These are phyloP conservation scores for Charanyca ferruginea DNA, from an alignment of 2,888 invertebrate species.

Conservation along the genomic window DNA sequence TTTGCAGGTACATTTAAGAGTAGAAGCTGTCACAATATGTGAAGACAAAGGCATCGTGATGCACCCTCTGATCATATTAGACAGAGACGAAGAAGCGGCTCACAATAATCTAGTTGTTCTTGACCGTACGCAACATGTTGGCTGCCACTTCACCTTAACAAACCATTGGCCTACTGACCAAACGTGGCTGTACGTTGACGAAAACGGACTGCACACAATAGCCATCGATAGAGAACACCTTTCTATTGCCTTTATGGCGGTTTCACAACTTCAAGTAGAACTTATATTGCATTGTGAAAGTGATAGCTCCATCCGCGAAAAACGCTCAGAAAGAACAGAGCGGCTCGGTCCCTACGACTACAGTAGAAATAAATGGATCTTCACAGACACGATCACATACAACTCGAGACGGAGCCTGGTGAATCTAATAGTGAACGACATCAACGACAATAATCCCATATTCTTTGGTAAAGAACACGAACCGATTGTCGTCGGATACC, in stretches of 20 bases:
- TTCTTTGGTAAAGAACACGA: slow-evolving; percentile 81
- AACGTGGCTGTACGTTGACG: slow-evolving; percentile 84
- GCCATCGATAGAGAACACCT: slow-evolving; percentile 86
- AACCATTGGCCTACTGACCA: slow-evolving; percentile 84
- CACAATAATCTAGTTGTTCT: slow-evolving; percentile 78
- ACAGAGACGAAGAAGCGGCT: slow-evolving; percentile 83
- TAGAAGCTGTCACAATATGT: slow-evolving; percentile 74
- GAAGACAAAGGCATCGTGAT: slow-evolving; percentile 69
- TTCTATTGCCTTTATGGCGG: slow-evolving; percentile 85
- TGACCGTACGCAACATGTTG: slow-evolving; percentile 68
- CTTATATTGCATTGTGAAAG: slow-evolving; percentile 78
- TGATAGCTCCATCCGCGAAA: slow-evolving; percentile 69
- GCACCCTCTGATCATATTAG: slow-evolving; percentile 80
- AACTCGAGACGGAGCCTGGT: slow-evolving; percentile 83
- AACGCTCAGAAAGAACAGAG: slow-evolving; percentile 74
- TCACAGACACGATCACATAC: slow-evolving; percentile 81
- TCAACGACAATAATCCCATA: slow-evolving; percentile 89
- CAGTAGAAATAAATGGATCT: slow-evolving; percentile 82
- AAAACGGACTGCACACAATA: slow-evolving; percentile 78
- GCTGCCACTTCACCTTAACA: slow-evolving; percentile 79
- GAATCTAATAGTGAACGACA: slow-evolving; percentile 88
- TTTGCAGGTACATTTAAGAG: slow-evolving; percentile 78
- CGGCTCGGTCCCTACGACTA: slow-evolving; percentile 80
- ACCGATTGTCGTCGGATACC: slow-evolving; percentile 87
- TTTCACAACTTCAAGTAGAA: slow-evolving; percentile 88